Evolutionary conservation across 2,888 invertebrate species (phyloP), one percentile per base, ranked within the genome.

Genomic region (Mythimna pallens): DNA sequence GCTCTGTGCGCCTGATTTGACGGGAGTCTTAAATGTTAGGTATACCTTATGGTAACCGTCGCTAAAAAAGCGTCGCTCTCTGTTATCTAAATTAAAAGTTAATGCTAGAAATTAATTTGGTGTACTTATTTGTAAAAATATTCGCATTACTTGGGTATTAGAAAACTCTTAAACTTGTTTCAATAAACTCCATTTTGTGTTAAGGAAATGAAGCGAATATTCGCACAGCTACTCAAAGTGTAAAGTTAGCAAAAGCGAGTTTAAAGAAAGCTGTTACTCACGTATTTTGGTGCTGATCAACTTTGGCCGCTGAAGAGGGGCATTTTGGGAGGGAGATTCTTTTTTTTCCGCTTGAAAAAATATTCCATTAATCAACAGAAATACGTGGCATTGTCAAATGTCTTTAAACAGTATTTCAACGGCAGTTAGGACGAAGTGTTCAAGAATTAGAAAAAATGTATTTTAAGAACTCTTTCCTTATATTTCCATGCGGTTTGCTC

Each of bases 201-300:
- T 47, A 2, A 8, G 9, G 36, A 22, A 61, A 40, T 4, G 14
- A 55, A 75, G 12, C 30, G 8, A 57, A 57, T 65, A 50, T 50
- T 55, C 50, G 14, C n/a, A 10, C 17, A 57, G 22, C 8, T 50
- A 64, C 12, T 9, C 22, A 17, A 72, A 40, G 40, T 10, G 14
- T 14, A 75, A 3, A 55, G 12, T 30, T 20, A 65, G n/a, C 14
- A 12, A 20, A 52, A 20, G n/a, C 12, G 30, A 43, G n/a, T 66
- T 70, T 25, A 79, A 73, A 61, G 88, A 83, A 89, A 87, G 75
- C 75, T 76, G 82, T 82, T 87, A 93, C 93, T 93, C 88, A 93
- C 93, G 89, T 88, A 89, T 84, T 91, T 81, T 89, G 25, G 84
- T 74, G 79, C 81, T 85, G 63, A 55, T 83, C n/a, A 78, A 59